Conservation (phyloP, 2,888 invertebrate species). For the Microplitis manilae region DNA sequence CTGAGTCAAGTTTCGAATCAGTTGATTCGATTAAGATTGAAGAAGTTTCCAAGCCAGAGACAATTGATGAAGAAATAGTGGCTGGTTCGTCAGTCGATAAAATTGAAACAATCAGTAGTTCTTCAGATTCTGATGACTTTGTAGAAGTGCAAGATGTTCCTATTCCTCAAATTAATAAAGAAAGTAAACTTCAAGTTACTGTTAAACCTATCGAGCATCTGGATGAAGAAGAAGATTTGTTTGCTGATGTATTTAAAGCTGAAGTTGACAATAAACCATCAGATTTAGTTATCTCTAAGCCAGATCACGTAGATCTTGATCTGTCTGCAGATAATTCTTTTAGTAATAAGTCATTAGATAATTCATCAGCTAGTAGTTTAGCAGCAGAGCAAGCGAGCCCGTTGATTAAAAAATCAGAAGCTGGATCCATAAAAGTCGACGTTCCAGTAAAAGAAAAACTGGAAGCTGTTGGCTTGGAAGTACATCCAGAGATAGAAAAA, state of each 20-base stretch:
- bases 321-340: background rate
- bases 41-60: constrained; percentile 35
- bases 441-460: background rate
- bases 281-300: constrained; percentile 55
- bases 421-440: background rate
- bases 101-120: constrained; percentile 41
- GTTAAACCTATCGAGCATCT: background rate
- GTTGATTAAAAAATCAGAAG: background rate
- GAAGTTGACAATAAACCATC: constrained; percentile 28
- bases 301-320: background rate
- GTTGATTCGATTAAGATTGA: constrained; percentile 45
- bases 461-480: background rate
- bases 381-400: background rate
- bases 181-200: background rate
- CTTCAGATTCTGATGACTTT: constrained; percentile 71
- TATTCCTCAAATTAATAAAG: constrained; percentile 38
- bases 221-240: background rate
- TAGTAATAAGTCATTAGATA: background rate
- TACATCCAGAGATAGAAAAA: background rate
- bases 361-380: background rate
- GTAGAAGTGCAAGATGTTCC: constrained; percentile 65
- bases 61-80: constrained; percentile 30
- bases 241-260: constrained; percentile 28
- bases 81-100: background rate
- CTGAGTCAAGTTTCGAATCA: constrained; percentile 36